These are phyloP conservation scores for Platyrinchus mystaceus DNA, from an alignment of 2,797 vertebrate species.

Conservation along the genomic window DNA sequence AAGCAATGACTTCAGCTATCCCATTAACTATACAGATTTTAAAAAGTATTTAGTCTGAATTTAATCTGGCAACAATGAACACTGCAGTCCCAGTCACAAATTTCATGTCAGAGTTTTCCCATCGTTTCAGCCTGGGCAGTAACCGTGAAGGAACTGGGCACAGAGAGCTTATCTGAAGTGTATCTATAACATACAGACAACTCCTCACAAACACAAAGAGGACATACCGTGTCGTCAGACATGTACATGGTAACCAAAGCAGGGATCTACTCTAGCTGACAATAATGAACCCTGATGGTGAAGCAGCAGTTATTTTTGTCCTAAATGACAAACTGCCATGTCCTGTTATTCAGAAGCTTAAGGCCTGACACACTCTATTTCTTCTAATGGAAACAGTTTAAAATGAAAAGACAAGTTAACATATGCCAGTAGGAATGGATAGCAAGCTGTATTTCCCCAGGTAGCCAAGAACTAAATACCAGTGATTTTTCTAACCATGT, in stretches of 20 bases:
- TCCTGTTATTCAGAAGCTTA: conserved; percentile 46
- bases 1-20: background rate
- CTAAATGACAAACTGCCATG: conserved; percentile 58
- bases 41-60: background rate
- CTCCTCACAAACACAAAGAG: background rate
- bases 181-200: background rate
- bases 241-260: background rate
- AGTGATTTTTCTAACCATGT: background rate
- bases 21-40: background rate
- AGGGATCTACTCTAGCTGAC: background rate
- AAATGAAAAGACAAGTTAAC: conserved; percentile 42
- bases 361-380: conserved; percentile 48
- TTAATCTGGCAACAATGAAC: background rate
- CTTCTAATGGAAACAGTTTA: conserved; percentile 28
- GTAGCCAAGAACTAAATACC: background rate
- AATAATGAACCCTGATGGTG: conserved; percentile 53
- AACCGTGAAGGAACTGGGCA: background rate
- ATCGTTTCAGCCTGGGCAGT: background rate
- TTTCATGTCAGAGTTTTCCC: background rate
- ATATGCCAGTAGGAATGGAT: background rate
- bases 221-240: background rate
- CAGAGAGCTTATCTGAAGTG: background rate
- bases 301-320: conserved; percentile 62
- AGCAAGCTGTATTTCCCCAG: background rate
- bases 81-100: background rate